Percentiles rank a stretch among this genome's conserved stretches.
phyloP scores from a whole-genome alignment of 53 echinoderm and acorn worm species.

The Crossaster papposus region DNA sequence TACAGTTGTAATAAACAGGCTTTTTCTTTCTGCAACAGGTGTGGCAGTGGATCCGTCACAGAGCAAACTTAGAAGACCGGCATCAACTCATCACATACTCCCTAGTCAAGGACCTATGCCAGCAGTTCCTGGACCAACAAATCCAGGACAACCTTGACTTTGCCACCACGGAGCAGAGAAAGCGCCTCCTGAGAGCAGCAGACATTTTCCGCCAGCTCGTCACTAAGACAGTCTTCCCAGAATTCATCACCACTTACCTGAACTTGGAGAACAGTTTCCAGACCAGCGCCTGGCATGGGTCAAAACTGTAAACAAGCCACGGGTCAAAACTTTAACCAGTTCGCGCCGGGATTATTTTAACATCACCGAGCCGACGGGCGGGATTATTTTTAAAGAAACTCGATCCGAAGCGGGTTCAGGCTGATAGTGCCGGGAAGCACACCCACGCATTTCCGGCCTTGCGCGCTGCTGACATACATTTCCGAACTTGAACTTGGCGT shows the following conservation, averaged over 20 bases:
- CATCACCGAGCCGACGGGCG: no score
- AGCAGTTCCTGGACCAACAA: constrained; percentile 42
- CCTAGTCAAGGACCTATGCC: constrained; percentile 54
- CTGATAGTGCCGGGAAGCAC: no score
- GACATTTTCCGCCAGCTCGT: constrained; percentile 70
- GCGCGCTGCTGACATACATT: no score
- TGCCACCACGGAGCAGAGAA: constrained; percentile 30
- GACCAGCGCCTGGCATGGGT: constrained; percentile 30
- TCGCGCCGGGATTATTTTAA: no score
- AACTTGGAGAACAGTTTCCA: constrained; percentile 54
- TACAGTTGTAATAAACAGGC: neutral
- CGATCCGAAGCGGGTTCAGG: no score
- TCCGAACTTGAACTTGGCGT: no score
- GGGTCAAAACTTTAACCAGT: no score
- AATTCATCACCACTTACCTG: constrained; percentile 80
- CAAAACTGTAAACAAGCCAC: constrained; percentile 6
- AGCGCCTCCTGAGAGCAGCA: constrained; percentile 52
- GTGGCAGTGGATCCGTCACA: constrained; percentile 82
- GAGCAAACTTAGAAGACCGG: constrained; percentile 66
- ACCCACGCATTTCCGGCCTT: no score
- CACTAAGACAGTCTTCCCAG: constrained; percentile 71
- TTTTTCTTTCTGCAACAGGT: constrained; percentile 35
- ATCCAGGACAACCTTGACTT: constrained; percentile 5
- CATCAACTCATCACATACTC: constrained; percentile 50
- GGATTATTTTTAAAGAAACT: no score